phyloP scores from a whole-genome alignment of 2,888 invertebrate species.

The Sialis lutaria region DNA sequence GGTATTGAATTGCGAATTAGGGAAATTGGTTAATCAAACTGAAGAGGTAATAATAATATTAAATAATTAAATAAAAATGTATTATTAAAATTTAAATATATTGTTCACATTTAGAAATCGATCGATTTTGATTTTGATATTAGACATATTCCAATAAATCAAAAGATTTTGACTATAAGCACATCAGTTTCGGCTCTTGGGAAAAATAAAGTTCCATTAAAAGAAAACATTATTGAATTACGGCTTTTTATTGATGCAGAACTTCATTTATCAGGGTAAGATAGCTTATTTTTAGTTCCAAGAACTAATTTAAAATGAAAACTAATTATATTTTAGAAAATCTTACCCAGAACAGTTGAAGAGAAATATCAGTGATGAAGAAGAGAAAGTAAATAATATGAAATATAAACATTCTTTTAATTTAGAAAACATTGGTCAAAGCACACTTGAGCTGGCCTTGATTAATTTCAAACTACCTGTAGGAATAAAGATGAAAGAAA shows the following conservation, averaged over 20 bases:
- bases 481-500: neutral
- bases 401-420: neutral
- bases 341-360: constrained; percentile 1
- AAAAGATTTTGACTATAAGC: neutral
- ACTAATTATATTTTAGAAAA: neutral
- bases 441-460: neutral
- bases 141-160: neutral
- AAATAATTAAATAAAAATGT: too few relatives aligned
- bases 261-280: too few relatives aligned
- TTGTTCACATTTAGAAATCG: neutral
- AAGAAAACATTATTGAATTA: neutral
- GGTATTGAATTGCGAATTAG: neutral
- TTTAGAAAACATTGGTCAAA: constrained; percentile 1
- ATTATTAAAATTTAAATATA: too few relatives aligned
- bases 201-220: neutral
- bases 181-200: neutral
- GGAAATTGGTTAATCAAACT: neutral
- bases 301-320: too few relatives aligned
- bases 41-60: too few relatives aligned
- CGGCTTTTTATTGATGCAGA: too few relatives aligned
- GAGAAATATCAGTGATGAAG: neutral
- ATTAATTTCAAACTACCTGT: neutral
- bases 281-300: too few relatives aligned
- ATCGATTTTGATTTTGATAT: neutral
- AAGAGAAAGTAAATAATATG: neutral